Conservation (phyloP, 2,797 vertebrate species). For the Onychomys arenicola region DNA sequence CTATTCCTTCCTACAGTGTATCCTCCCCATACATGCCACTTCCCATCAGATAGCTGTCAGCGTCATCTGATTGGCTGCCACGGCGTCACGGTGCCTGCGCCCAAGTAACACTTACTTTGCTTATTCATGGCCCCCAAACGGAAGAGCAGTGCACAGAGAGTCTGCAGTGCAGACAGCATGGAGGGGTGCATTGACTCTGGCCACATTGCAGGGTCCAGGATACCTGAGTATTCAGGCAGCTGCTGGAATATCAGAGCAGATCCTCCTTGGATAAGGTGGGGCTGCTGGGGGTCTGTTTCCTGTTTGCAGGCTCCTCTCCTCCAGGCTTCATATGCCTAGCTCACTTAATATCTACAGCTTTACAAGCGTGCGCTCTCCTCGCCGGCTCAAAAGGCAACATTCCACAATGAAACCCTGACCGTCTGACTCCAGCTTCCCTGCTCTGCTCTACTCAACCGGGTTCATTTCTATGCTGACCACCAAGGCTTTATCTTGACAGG, state of each 20-base stretch:
- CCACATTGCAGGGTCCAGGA: no score
- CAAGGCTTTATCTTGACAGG: background rate
- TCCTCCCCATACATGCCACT: no score
- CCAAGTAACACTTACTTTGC: background rate
- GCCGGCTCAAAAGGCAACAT: background rate
- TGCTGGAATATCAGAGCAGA: background rate
- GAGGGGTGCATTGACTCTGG: background rate
- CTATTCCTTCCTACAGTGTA: background rate
- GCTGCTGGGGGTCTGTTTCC: background rate
- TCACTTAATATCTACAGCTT: background rate
- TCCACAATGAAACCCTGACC: background rate
- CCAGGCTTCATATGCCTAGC: accelerated
- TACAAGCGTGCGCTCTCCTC: accelerated
- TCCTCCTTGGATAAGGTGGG: background rate
- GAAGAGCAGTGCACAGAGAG: background rate
- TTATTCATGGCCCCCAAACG: background rate
- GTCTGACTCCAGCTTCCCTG: background rate
- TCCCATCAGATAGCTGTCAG: no score
- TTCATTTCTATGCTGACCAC: background rate
- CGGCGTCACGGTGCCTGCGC: background rate
- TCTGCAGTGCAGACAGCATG: background rate
- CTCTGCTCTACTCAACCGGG: accelerated
- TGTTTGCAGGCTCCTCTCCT: background rate
- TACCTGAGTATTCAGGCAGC: background rate
- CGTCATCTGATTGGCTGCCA: background rate